Conservation (phyloP, 2,888 invertebrate species). For the Cylindroiulus punctatus region DNA sequence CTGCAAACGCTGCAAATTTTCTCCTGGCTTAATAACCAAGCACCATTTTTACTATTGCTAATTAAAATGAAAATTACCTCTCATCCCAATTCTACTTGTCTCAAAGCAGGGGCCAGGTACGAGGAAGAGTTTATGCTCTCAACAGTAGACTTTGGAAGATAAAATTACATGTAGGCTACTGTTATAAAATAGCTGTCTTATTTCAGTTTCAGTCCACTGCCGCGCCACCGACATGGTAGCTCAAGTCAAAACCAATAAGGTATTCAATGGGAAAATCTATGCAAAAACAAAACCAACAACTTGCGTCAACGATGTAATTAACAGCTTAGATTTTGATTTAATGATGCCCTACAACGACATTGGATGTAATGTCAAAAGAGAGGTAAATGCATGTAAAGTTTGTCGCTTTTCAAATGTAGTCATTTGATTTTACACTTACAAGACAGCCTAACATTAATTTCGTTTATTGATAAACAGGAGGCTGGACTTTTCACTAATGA, state of each 20-base stretch:
- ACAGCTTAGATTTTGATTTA: constrained; percentile 88
- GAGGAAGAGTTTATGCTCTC: not conserved
- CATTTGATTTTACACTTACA: not conserved
- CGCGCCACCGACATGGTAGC: constrained; percentile 90
- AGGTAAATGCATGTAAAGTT: constrained; percentile 64
- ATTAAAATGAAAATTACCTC: no score
- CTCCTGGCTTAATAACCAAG: no score
- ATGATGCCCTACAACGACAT: constrained; percentile 92
- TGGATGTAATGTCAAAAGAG: constrained; percentile 91
- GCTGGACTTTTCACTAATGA: constrained; percentile 89
- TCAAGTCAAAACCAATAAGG: constrained; percentile 87
- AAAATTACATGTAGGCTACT: no score
- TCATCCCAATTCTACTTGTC: no score
- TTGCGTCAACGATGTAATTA: constrained; percentile 88
- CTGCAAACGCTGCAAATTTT: not conserved
- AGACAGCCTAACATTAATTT: not conserved
- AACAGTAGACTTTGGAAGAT: not conserved
- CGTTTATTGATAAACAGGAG: constrained; percentile 66
- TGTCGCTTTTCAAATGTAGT: constrained; percentile 35
- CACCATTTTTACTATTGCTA: no score
- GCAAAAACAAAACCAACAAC: constrained; percentile 94
- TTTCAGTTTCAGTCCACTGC: constrained; percentile 74
- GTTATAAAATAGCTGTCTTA: not conserved
- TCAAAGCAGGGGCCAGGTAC: no score
- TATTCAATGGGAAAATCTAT: constrained; percentile 94